Conservation (phyloP, 1,140 invertebrate genomes). For the Phenacoccus solenopsis region DNA sequence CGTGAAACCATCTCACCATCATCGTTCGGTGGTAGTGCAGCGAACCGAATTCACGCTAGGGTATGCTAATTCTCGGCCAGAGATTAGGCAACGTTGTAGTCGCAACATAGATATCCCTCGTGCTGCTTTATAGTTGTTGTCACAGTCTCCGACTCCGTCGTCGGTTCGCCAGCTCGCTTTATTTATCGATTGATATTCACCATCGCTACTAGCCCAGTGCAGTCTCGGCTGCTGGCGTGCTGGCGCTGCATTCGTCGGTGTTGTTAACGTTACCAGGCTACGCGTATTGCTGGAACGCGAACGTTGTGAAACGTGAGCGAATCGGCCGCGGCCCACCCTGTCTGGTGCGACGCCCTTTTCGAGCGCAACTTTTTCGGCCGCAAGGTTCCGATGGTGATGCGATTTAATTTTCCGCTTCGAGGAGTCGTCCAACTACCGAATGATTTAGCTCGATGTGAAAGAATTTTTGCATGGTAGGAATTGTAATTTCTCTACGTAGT, state of each 20-base stretch:
- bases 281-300: background rate
- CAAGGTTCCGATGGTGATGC: too few relatives aligned
- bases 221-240: background rate
- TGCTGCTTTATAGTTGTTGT: background rate
- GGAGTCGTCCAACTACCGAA: too few relatives aligned
- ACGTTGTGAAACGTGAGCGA: background rate
- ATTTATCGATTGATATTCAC: slow-evolving; percentile 2
- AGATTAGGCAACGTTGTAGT: background rate
- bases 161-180: background rate
- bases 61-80: background rate
- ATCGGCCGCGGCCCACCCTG: background rate
- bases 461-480: too few relatives aligned
- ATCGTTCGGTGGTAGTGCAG: background rate
- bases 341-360: background rate
- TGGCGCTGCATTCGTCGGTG: too few relatives aligned
- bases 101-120: background rate
- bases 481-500: too few relatives aligned
- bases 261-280: background rate
- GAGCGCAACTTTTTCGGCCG: background rate
- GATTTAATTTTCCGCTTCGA: too few relatives aligned
- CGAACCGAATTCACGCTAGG: background rate
- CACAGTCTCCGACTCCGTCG: background rate
- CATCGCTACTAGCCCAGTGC: background rate
- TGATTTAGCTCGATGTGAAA: too few relatives aligned
- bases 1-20: too few relatives aligned